Percentiles rank a stretch among this genome's conserved stretches.
Conservation (phyloP, 2,888 invertebrate species). For the Protonemura montana region DNA sequence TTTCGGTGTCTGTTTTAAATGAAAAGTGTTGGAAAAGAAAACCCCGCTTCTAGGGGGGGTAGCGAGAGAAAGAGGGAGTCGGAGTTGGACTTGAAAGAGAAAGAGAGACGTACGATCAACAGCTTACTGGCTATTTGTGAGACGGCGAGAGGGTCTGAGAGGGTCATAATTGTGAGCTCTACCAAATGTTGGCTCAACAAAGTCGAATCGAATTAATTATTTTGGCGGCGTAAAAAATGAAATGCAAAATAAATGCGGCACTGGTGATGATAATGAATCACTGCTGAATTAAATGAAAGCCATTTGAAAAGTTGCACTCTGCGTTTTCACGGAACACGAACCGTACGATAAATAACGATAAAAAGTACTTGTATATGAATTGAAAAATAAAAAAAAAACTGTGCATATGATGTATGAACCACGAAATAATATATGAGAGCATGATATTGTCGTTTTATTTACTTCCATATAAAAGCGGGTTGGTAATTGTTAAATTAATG, state of each 20-base stretch:
- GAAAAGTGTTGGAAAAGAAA: neutral
- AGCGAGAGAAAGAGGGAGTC: neutral
- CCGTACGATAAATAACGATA: neutral
- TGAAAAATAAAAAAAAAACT: neutral
- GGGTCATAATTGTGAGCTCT: neutral
- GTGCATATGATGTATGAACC: too few species aligned
- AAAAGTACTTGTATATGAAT: neutral
- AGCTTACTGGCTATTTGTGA: neutral
- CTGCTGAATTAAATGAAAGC: neutral
- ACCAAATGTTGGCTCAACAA: neutral
- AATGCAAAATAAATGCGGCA: neutral
- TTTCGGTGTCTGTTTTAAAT: constrained; percentile 12
- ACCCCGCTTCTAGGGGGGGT: neutral
- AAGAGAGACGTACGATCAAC: constrained; percentile 15
- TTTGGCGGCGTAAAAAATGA: neutral
- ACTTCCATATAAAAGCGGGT: neutral
- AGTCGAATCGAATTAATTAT: neutral
- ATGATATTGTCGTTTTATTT: too few species aligned
- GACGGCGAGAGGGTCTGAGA: neutral
- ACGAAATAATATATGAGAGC: neutral
- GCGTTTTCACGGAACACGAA: neutral
- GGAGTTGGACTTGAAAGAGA: neutral
- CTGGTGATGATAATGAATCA: neutral
- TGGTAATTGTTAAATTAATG: neutral
- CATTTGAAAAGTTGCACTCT: neutral